Evolutionary conservation across 2,888 invertebrate genomes (phyloP).

Genomic region (Neoaliturus tenellus): DNA sequence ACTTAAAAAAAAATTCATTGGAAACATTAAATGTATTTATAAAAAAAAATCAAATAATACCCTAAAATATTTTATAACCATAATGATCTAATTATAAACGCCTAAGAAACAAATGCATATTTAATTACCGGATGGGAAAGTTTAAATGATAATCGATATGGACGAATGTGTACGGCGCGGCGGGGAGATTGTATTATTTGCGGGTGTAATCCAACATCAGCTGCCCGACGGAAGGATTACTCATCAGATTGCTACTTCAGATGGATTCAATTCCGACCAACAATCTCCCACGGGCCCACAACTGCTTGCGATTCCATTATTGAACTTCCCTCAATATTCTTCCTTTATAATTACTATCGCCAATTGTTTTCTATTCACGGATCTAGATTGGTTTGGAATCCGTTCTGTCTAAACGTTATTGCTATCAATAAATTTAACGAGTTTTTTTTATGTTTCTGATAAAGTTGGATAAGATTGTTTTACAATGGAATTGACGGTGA

Average conservation of each 20-base stretch:
- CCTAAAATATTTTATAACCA: neutral
- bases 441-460: no score
- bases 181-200: conserved; percentile 37
- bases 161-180: neutral
- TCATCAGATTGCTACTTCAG: conserved; percentile 43
- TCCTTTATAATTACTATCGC: neutral
- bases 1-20: no score
- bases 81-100: neutral
- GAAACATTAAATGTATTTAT: neutral
- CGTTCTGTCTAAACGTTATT: no score
- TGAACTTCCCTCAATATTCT: conserved; percentile 6
- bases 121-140: neutral
- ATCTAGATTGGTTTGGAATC: neutral
- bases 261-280: conserved; percentile 39
- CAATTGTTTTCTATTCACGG: neutral
- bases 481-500: no score
- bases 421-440: no score
- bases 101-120: neutral
- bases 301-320: conserved; percentile 31
- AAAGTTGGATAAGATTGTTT: no score
- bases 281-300: conserved; percentile 32
- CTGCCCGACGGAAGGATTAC: conserved; percentile 17
- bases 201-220: conserved; percentile 13
- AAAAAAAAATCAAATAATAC: no score
- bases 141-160: neutral